Conservation (phyloP, 2,797 vertebrate genomes). For the Rhinatrema bivittatum region DNA sequence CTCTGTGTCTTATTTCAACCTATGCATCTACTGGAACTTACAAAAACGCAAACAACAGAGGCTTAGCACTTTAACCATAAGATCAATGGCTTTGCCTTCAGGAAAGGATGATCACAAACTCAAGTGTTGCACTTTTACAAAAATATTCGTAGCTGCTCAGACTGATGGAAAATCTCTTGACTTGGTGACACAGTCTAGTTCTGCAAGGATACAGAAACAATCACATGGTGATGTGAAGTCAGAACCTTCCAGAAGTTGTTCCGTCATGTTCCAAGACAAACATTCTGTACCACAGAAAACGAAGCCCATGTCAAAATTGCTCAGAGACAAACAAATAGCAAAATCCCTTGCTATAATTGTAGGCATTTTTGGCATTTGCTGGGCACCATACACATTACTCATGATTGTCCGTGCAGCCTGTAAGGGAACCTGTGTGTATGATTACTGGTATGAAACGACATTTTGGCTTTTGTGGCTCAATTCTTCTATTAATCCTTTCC, state of each 20-base stretch:
- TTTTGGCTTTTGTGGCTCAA: conserved; percentile 91
- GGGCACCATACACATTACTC: conserved; percentile 78
- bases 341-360: conserved; percentile 79
- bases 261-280: no score
- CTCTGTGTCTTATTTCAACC: conserved; percentile 76
- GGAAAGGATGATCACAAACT: no score
- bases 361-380: conserved; percentile 75
- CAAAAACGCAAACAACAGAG: conserved; percentile 54
- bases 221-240: no score
- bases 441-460: conserved; percentile 63
- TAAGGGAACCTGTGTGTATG: conserved; percentile 52
- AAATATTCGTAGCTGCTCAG: no score
- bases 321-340: conserved; percentile 73
- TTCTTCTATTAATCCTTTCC: conserved; percentile 78
- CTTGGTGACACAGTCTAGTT: no score
- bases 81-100: background rate
- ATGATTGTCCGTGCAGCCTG: conserved; percentile 72
- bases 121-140: no score
- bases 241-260: no score
- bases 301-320: conserved; percentile 43
- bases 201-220: no score
- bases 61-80: background rate
- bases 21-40: conserved; percentile 76
- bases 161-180: no score
- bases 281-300: rapidly evolving